Evolutionary conservation across 1,140 invertebrate genomes (phyloP), one percentile per base, ranked within the genome.

Genomic region (Bombus sylvicola): DNA sequence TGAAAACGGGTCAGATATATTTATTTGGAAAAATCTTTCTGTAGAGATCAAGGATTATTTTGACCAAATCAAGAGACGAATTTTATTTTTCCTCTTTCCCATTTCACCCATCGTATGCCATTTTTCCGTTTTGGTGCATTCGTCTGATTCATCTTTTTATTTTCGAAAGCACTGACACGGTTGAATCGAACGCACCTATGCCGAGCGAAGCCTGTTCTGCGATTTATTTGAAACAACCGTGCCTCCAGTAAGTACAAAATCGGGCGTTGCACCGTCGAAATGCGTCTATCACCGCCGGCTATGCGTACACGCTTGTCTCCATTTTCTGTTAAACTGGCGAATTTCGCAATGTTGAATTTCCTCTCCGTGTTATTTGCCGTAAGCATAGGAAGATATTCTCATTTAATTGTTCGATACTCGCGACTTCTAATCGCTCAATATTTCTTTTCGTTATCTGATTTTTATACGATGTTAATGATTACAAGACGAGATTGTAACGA

Each of bases 141-240:
- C 34, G 62, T 66, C 43, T 13, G 59, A 25, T 78, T 43, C 47
- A 13, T 25, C 72, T 83, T 62, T 81, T 64, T 53, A 78, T 89
- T 89, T 75, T 53, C 73, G 41, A 87, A 87, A 85, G 79, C 72
- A 76, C 47, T 73, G 66, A 12, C 41, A 43, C 9, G 41, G 1
- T 22, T 28, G 41, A 41, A 41, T 43, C 69, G 69, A 10, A 22
- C 34, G 66, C 22, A 37, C 13, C 69, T n/a, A n/a, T 4, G n/a
- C 3, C 39, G 39, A 72, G 22, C 22, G 22, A 39, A 88, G 39
- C 75, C 47, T 1, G 25, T 15, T 79, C 62, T 74, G 76, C 92
- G 91, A 91, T 94, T 94, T 94, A 94, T 94, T 91, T 90, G 85
- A 68, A 90, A 76, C 59, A 84, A 87, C 90, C 91, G 90, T 91